A percentile compares a stretch with the other conserved stretches of the same genome.
Conservation (phyloP, 2,888 invertebrate genomes). For the Cyaniris semiargus region DNA sequence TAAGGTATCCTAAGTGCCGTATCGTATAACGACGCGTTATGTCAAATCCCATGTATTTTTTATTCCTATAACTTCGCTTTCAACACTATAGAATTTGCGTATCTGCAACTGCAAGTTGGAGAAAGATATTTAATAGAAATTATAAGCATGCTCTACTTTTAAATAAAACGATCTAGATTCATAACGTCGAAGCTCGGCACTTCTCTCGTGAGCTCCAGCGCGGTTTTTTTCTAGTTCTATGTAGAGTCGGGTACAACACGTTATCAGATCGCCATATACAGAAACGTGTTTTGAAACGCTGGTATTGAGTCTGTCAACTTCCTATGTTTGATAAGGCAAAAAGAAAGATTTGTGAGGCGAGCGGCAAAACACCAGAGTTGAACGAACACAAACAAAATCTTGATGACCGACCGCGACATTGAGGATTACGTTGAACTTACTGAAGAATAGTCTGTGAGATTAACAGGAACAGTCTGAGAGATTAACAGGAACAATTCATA, state of each 20-base stretch:
- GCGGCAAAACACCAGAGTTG: neutral
- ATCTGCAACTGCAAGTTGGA: no score
- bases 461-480: neutral
- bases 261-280: constrained; percentile 2
- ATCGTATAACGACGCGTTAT: no score
- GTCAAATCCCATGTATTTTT: no score
- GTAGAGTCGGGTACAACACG: constrained; percentile 15
- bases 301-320: constrained; percentile 25
- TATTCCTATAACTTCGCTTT: no score
- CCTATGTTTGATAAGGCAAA: constrained; percentile 24
- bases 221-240: neutral
- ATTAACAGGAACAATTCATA: neutral
- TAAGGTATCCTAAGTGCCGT: no score
- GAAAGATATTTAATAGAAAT: no score
- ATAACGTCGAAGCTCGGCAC: neutral
- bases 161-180: neutral
- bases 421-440: neutral
- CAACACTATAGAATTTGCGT: no score
- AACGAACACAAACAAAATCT: constrained; percentile 13
- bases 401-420: constrained; percentile 5
- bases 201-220: neutral
- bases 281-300: constrained; percentile 24
- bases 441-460: neutral
- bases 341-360: constrained; percentile 27
- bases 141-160: neutral